phyloP scores from a whole-genome alignment of 2,113 vertebrate species.

The Salvelinus alpinus region DNA sequence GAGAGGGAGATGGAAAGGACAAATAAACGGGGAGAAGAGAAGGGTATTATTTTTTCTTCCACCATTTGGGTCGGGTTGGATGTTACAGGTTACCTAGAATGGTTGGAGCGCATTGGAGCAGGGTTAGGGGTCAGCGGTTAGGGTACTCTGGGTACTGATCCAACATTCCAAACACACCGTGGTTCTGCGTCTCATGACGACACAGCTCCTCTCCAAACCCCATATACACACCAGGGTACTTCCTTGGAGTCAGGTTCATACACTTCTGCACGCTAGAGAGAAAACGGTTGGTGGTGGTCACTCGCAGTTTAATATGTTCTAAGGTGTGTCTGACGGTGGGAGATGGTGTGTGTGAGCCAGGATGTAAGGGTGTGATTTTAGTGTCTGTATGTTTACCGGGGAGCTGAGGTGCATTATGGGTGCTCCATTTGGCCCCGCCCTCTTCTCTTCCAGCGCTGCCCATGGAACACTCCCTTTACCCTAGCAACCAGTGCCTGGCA shows the following conservation, averaged over 20 bases:
- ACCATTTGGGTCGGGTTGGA: not conserved
- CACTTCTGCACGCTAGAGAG: conserved; percentile 30
- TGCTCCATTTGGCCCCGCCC: conserved; percentile 31
- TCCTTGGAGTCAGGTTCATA: conserved; percentile 29
- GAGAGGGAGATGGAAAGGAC: not conserved
- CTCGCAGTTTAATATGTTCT: not conserved
- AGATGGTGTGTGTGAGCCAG: not conserved
- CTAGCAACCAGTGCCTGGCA: conserved; percentile 74
- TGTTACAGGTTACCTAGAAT: not conserved
- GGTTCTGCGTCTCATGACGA: conserved; percentile 57
- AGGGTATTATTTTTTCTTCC: too few species aligned
- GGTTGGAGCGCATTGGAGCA: not conserved
- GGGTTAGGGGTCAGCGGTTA: not conserved
- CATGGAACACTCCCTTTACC: conserved; percentile 67
- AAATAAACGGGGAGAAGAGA: not conserved
- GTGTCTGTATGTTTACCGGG: conserved; percentile 56
- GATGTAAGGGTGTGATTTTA: not conserved
- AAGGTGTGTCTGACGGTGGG: not conserved
- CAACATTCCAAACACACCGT: conserved; percentile 66
- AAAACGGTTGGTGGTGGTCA: not conserved
- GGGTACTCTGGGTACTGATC: conserved; percentile 32
- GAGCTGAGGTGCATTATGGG: conserved; percentile 17
- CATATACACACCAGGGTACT: conserved; percentile 25
- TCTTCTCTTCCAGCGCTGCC: conserved; percentile 52
- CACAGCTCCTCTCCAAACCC: conserved; percentile 65